Conservation (phyloP, 2,888 invertebrate genomes). For the Atrina japonica region DNA sequence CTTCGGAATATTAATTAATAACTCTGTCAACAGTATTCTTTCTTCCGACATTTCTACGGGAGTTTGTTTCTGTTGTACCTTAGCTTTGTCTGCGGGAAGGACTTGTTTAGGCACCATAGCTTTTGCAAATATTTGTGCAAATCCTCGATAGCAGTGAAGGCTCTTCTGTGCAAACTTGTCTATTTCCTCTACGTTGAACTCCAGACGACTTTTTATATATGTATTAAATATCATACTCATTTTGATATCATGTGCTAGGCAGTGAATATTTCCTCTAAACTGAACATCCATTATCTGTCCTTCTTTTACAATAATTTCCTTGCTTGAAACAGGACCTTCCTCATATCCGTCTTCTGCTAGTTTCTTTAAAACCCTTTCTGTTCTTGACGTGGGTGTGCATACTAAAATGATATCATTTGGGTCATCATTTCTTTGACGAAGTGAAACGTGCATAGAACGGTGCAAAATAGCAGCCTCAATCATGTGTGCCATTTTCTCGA, state of each 20-base stretch:
- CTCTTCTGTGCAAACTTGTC: conserved; percentile 77
- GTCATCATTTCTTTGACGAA: conserved; percentile 68
- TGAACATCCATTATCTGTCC: conserved; percentile 72
- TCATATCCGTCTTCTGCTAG: conserved; percentile 69
- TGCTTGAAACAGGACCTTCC: conserved; percentile 68
- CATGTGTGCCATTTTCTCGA: conserved; percentile 62
- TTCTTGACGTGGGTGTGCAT: conserved; percentile 53
- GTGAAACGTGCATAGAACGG: conserved; percentile 63
- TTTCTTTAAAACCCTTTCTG: conserved; percentile 60
- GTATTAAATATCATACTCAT: conserved; percentile 68
- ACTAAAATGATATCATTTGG: conserved; percentile 62
- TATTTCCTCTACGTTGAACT: conserved; percentile 66
- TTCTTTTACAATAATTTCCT: conserved; percentile 68
- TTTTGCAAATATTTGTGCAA: conserved; percentile 71
- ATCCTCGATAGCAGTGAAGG: conserved; percentile 74
- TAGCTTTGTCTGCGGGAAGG: conserved; percentile 42
- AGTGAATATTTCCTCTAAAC: conserved; percentile 75
- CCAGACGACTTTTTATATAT: conserved; percentile 62
- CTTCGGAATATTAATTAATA: conserved; percentile 75
- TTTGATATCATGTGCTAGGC: conserved; percentile 40
- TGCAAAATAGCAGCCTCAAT: conserved; percentile 60
- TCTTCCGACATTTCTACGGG: conserved; percentile 60
- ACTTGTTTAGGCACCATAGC: conserved; percentile 52
- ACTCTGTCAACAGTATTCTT: conserved; percentile 65
- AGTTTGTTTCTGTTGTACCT: conserved; percentile 41